Evolutionary conservation across 64 coral and sea anemone species (phyloP).

Genomic region (Stichodactyla mertensii): DNA sequence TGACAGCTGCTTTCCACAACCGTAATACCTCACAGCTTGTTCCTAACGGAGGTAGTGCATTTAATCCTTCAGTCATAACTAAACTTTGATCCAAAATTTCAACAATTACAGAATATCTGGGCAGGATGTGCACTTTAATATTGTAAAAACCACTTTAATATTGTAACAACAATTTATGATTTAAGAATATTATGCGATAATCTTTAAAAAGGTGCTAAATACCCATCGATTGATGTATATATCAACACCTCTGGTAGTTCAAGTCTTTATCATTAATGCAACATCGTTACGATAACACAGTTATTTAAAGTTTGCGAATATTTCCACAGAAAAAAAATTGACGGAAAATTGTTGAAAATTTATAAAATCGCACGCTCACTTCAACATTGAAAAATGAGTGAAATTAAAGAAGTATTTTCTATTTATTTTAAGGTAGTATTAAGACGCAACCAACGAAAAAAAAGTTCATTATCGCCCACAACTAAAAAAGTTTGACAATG

Average conservation of each 20-base stretch:
- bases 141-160: too few species aligned
- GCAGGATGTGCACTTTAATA: too few species aligned
- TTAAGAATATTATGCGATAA: neutral
- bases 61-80: constrained; percentile 12
- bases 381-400: neutral
- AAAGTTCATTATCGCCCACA: neutral
- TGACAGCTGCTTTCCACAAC: neutral
- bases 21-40: constrained; percentile 19
- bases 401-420: neutral
- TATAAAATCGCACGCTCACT: neutral
- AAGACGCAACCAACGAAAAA: neutral
- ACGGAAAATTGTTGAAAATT: neutral
- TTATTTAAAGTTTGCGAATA: neutral
- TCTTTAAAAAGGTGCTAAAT: neutral
- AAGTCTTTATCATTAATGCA: neutral
- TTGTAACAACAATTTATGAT: neutral
- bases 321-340: neutral
- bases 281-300: neutral
- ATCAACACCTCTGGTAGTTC: neutral
- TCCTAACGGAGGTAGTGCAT: constrained; percentile 16
- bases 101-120: neutral
- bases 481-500: neutral
- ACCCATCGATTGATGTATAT: neutral
- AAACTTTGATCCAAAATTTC: constrained; percentile 10
- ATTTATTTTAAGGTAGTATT: neutral